Percentiles rank a stretch among this genome's conserved stretches.
These are phyloP conservation scores for Quiscalus mexicanus DNA, from an alignment of 2,113 vertebrate genomes.

Conservation along the genomic window DNA sequence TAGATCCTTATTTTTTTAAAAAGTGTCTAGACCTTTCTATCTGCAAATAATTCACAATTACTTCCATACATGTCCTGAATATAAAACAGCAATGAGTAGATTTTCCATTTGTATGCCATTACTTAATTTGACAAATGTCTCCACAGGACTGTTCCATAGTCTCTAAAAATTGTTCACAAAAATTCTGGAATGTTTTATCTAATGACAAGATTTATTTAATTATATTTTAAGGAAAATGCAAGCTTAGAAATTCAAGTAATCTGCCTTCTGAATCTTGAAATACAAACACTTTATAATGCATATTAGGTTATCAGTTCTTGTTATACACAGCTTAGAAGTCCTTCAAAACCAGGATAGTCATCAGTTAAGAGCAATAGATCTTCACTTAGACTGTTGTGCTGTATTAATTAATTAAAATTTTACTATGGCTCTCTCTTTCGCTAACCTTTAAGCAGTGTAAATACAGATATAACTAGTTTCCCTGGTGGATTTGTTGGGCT, in stretches of 20 bases:
- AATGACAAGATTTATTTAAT: neutral
- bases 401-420: neutral
- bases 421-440: neutral
- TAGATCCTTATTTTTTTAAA: neutral
- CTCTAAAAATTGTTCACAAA: neutral
- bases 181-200: neutral
- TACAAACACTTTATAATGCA: neutral
- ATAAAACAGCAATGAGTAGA: neutral
- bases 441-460: neutral
- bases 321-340: neutral
- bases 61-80: neutral
- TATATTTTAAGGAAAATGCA: neutral
- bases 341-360: neutral
- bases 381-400: neutral
- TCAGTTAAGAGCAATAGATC: neutral
- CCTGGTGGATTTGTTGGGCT: neutral
- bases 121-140: neutral
- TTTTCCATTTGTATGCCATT: neutral
- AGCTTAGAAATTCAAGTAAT: neutral
- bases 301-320: neutral
- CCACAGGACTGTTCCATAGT: neutral
- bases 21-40: neutral
- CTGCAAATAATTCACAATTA: neutral
- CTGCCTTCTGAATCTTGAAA: neutral
- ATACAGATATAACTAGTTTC: neutral